A percentile compares a stretch with the other conserved stretches of the same genome.
These are phyloP conservation scores for Zaprionus nigranus DNA, from an alignment of 1,140 invertebrate genomes.

Conservation along the genomic window DNA sequence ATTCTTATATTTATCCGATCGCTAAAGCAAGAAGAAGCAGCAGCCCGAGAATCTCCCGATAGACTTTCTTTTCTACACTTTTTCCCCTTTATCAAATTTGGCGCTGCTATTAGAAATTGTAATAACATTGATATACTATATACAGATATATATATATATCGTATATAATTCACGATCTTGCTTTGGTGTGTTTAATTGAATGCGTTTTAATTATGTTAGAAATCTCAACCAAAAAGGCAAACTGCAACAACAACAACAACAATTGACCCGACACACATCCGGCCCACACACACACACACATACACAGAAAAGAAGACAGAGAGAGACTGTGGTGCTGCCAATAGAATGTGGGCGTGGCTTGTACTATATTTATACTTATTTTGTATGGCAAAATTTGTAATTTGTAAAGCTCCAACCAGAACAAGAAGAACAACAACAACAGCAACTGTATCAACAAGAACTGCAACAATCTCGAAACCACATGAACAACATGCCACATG, in stretches of 20 bases:
- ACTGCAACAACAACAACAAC: conserved; percentile 42
- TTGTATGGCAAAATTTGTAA: conserved; percentile 70
- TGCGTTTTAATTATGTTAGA: conserved; percentile 79
- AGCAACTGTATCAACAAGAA: conserved; percentile 13
- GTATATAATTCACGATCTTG: conserved; percentile 48
- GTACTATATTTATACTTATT: conserved; percentile 58
- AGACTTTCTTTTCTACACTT: conserved; percentile 8
- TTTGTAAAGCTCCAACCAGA: conserved; percentile 51
- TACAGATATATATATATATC: conserved; percentile 4
- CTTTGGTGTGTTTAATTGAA: conserved; percentile 82
- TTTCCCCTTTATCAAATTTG: conserved; percentile 7
- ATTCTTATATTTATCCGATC: conserved; percentile 3
- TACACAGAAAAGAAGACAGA: neutral
- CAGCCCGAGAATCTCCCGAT: conserved; percentile 9
- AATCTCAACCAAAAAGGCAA: conserved; percentile 70
- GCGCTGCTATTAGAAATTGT: conserved; percentile 13
- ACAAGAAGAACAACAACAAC: neutral
- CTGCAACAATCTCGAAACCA: conserved; percentile 18
- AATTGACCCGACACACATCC: conserved; percentile 9
- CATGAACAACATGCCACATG: conserved; percentile 2
- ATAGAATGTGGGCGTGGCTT: conserved; percentile 53
- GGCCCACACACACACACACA: neutral
- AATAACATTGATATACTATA: conserved; percentile 27
- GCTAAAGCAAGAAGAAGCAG: conserved; percentile 9
- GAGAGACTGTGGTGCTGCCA: conserved; percentile 33